Base-by-base conservation (phyloP, 30 jellyfish, hydroid and myxozoan genomes). In the Chrysaora quinquecirrha region DNA sequence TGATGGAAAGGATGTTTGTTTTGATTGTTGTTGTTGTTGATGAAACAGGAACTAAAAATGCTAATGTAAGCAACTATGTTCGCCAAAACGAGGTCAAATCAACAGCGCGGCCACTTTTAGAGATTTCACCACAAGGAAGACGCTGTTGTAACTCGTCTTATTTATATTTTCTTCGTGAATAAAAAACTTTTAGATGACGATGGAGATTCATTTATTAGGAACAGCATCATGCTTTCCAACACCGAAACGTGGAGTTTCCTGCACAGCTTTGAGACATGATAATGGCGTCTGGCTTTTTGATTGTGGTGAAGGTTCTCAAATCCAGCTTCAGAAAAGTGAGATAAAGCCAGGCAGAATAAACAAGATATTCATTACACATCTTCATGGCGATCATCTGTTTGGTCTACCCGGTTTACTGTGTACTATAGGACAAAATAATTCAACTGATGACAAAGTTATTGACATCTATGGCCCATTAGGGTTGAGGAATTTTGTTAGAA, bases 261-360 rank as follows among this genome's bases (percentile, higher is more conserved):
- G 98, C 78, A 74, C 78, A 31, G 97, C 95, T 7, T 52, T 93
- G 31, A 63, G 95, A 22, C 83, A 69, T 28, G 84, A 87, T 23
- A 69, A 54, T 1, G 90, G 73, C 20, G 88, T 76, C 48, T 93
- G 98, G 98, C 74, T 93, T 43, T 93, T 93, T 32, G 98, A 93
- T 50, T 93, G 98, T 32, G 98, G 98, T 9, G 98, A 93, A 66
- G 98, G 98, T 0, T 60, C 97, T 27, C 98, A 93, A 70, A 93
- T 93, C 7, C 98, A 93, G 75, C 18, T 93, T 20, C 98, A 93
- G 50, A 93, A 87, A 76, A 82, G 96, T 71, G 83, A 78, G 25
- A 22, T 93, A n/a, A 81, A 78, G 43, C 95, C 96, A 0, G 97
- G 97, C 3, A 74, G 82, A 43, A 93, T 93, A 1, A 74, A 33